Evolutionary conservation across 2,888 invertebrate species (phyloP).

Genomic region (Harpalus rubripes): DNA sequence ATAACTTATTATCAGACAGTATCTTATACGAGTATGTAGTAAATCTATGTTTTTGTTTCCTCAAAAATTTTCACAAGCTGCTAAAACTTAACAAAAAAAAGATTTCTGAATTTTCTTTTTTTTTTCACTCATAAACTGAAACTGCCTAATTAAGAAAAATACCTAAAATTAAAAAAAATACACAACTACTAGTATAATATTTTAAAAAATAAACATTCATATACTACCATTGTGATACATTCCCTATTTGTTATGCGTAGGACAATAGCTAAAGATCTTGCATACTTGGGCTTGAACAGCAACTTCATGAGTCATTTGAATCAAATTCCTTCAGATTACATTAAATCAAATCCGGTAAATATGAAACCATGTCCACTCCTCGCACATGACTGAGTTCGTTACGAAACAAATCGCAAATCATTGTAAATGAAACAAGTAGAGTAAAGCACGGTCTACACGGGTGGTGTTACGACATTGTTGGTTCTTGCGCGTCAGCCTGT

Average conservation of each 20-base stretch:
- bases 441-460: neutral
- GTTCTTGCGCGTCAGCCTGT: slow-evolving; percentile 57
- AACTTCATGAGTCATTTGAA: neutral
- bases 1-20: too few species aligned
- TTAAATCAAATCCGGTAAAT: neutral
- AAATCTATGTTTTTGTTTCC: too few species aligned
- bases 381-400: slow-evolving; percentile 17
- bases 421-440: neutral
- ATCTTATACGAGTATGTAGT: too few species aligned
- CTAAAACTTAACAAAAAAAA: too few species aligned
- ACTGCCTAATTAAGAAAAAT: too few species aligned
- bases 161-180: too few species aligned
- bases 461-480: neutral
- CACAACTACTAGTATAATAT: too few species aligned
- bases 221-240: too few species aligned
- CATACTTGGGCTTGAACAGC: neutral
- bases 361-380: slow-evolving; percentile 9
- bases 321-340: neutral
- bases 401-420: slow-evolving; percentile 32
- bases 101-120: too few species aligned
- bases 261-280: neutral
- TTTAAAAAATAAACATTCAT: too few species aligned
- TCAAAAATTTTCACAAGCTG: too few species aligned
- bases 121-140: too few species aligned
- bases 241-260: neutral